Conservation (phyloP, 2,797 vertebrate species). For the Onychomys arenicola region DNA sequence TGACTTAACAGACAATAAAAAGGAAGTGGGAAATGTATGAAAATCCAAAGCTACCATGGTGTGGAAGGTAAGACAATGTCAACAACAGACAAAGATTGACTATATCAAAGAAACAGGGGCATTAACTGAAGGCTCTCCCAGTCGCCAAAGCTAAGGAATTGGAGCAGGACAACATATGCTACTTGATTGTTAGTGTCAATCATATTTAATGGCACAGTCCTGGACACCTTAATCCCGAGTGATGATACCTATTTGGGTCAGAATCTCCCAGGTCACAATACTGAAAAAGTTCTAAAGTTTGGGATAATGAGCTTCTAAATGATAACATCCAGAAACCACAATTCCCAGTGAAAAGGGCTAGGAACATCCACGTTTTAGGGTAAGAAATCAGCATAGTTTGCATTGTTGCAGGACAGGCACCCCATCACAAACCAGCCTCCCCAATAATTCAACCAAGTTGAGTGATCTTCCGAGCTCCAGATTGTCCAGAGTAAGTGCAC, state of each 20-base stretch:
- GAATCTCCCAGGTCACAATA: not conserved
- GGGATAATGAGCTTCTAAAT: not conserved
- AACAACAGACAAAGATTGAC: not conserved
- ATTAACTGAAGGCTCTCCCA: not conserved
- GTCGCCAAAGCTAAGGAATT: not conserved
- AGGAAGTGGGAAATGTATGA: not conserved
- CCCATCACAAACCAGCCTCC: not conserved
- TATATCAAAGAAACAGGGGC: not conserved
- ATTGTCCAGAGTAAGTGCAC: not conserved
- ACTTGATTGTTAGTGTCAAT: not conserved
- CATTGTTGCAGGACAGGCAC: not conserved
- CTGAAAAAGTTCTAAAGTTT: not conserved
- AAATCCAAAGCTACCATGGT: not conserved
- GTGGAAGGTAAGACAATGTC: not conserved
- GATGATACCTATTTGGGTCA: not conserved
- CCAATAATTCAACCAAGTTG: not conserved
- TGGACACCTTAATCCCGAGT: not conserved
- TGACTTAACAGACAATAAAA: not conserved
- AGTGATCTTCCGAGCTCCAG: not conserved
- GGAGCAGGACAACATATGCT: not conserved
- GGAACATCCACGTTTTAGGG: not conserved
- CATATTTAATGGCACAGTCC: not conserved
- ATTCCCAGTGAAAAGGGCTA: not conserved
- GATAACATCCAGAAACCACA: not conserved
- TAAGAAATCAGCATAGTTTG: not conserved